Evolutionary conservation across 1,140 invertebrate genomes (phyloP).

Genomic region (Trichonephila clavata): DNA sequence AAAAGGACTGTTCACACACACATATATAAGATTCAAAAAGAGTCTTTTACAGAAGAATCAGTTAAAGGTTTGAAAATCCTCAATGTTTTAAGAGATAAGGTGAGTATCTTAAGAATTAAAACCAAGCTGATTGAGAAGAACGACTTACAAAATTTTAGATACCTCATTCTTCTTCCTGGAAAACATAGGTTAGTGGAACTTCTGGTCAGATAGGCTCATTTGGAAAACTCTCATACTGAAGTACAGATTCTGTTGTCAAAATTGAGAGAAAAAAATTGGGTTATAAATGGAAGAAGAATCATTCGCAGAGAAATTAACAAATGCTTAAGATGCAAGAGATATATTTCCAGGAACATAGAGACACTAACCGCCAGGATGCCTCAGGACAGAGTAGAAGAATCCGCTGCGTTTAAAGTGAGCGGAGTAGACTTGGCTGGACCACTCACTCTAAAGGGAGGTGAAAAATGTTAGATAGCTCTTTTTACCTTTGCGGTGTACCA

Average conservation of each 20-base stretch:
- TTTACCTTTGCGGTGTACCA: no score
- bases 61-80: background rate
- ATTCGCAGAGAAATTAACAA: background rate
- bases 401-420: no score
- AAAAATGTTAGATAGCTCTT: no score
- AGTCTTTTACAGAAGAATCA: background rate
- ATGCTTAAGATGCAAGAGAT: background rate
- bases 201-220: no score
- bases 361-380: background rate
- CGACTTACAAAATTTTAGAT: no score
- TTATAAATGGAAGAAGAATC: background rate
- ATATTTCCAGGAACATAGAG: background rate
- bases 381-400: background rate
- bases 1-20: background rate
- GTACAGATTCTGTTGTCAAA: no score
- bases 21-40: background rate
- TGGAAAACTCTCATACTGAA: no score
- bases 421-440: no score
- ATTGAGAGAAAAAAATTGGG: slow-evolving; percentile 25
- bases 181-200: no score
- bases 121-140: no score
- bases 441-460: no score
- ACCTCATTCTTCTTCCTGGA: no score
- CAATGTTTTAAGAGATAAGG: background rate
- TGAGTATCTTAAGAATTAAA: background rate